Evolutionary conservation across 2,113 vertebrate genomes (phyloP).

Genomic region (Tapirus terrestris): DNA sequence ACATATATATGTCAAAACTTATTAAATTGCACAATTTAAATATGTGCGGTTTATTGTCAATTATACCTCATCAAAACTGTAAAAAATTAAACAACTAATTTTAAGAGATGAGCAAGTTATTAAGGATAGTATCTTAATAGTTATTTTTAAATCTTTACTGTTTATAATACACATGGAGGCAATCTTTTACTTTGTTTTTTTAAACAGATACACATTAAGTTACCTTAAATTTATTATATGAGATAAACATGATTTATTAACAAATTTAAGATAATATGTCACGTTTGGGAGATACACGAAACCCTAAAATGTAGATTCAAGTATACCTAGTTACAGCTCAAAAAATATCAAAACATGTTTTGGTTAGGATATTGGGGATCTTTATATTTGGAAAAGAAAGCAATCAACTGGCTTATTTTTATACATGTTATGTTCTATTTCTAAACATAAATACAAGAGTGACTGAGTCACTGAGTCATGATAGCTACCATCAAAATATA

Average conservation of each 20-base stretch:
- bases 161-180: not conserved
- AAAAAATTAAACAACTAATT: not conserved
- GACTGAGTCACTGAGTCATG: not conserved
- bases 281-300: not conserved
- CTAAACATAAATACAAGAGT: not conserved
- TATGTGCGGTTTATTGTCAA: not conserved
- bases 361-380: not conserved
- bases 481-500: not conserved
- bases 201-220: not conserved
- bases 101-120: not conserved
- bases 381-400: not conserved
- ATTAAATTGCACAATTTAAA: not conserved
- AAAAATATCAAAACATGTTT: not conserved
- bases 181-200: slow-evolving; percentile 18
- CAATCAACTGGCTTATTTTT: not conserved
- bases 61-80: not conserved
- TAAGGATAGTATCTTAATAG: not conserved
- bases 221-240: not conserved
- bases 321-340: not conserved
- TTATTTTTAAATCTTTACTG: not conserved
- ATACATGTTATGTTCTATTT: not conserved
- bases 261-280: not conserved
- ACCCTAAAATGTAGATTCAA: not conserved
- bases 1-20: not conserved
- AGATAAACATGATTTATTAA: not conserved